Evolutionary conservation across 2,888 invertebrate species (phyloP), one percentile per base, ranked within the genome.

Genomic region (Drosophila pseudotalamancana): DNA sequence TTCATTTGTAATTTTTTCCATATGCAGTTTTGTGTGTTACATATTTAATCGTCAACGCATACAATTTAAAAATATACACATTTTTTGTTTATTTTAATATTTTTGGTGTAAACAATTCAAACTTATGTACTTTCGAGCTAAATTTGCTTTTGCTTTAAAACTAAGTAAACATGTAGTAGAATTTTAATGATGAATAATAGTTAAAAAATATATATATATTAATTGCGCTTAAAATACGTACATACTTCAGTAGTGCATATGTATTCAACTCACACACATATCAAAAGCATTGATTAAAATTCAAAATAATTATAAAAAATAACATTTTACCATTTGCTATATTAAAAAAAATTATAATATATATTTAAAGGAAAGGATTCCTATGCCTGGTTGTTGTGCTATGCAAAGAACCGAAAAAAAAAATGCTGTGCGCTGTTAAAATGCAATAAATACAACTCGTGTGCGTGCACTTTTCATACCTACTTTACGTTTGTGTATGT

Each of bases 81-180:
- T 65, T 27, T 73, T 66, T 72, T 64, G 72, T 83, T 83, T 78
- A 83, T 83, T 81, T 83, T 64, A 69, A 83, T 82, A 83, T 82
- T 82, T 82, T 82, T 82, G 81, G 81, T 82, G 74, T 82, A 82
- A 82, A 81, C 81, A 82, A 82, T 82, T 82, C 65, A 78, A 81
- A 75, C 82, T 82, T 82, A 79, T 82, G 64, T 77, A 81, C 67
- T 50, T 73, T 76, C 72, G 75, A 76, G 77, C 75, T 77, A 51
- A 81, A 81, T 59, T 66, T 76, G 66, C 34, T 29, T 69, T 69
- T 68, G 56, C 62, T 57, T 76, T 70, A 83, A 78, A 81, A 83
- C 81, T 83, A 81, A 83, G 80, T 80, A 83, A 83, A 83, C 80
- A 80, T 83, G 70, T 82, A 73, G 64, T 77, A 77, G 69, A 81